Conservation (phyloP, 2,797 vertebrate genomes). For the Tenualosa ilisha region DNA sequence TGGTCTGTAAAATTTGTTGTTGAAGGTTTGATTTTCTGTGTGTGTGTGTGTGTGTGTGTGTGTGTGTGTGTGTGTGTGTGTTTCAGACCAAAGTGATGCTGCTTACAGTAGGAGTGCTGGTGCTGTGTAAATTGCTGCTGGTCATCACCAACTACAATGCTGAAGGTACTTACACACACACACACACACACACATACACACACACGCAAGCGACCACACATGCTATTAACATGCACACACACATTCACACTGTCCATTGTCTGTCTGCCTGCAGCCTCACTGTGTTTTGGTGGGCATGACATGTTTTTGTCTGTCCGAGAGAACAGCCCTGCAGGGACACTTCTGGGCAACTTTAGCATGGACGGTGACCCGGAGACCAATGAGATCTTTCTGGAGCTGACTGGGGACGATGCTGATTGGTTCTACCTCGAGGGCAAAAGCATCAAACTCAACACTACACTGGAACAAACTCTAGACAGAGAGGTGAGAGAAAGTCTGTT, state of each 20-base stretch:
- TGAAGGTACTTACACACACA: conserved; percentile 55
- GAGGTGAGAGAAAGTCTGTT: conserved; percentile 66
- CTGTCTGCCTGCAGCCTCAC: conserved; percentile 52
- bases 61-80: background rate
- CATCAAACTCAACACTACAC: conserved; percentile 75
- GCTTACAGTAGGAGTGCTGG: conserved; percentile 27
- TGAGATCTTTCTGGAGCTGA: conserved; percentile 70
- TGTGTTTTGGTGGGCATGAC: conserved; percentile 78
- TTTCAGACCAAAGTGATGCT: background rate
- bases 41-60: background rate
- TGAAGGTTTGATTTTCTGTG: background rate
- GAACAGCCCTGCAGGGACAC: conserved; percentile 78
- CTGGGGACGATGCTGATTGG: conserved; percentile 78
- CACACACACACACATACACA: background rate
- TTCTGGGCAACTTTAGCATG: conserved; percentile 70
- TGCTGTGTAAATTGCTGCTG: conserved; percentile 53
- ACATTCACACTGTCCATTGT: background rate
- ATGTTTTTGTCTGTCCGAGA: conserved; percentile 76
- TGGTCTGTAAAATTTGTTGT: no score
- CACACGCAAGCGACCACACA: background rate
- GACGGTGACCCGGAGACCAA: conserved; percentile 59
- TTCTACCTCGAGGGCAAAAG: conserved; percentile 79
- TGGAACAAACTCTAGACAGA: conserved; percentile 72
- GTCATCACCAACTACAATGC: conserved; percentile 52
- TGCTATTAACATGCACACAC: background rate